Conservation (phyloP, 2,113 vertebrate genomes). For the Rallus limicola region DNA sequence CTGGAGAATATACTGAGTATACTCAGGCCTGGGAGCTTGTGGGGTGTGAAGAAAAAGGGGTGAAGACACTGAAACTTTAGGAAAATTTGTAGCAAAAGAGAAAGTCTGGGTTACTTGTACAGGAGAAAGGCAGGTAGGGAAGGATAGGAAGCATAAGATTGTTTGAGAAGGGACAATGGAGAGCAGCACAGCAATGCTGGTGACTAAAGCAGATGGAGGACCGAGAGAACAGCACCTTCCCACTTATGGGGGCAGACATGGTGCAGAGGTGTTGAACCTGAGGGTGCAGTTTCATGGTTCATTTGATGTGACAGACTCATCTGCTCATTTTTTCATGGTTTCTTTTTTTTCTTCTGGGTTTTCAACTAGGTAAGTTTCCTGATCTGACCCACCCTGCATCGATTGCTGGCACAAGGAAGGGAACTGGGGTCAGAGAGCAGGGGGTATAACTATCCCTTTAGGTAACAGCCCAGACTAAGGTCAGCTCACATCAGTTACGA, state of each 20-base stretch:
- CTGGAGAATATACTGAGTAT: not conserved
- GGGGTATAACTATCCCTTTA: not conserved
- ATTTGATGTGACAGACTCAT: not conserved
- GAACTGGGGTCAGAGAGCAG: not conserved
- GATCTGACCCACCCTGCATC: not conserved
- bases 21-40: not conserved
- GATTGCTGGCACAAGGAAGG: not conserved
- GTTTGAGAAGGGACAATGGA: not conserved
- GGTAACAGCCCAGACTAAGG: not conserved
- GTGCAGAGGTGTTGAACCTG: not conserved
- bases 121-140: not conserved
- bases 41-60: not conserved
- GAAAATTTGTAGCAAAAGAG: not conserved
- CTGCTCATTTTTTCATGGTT: not conserved
- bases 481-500: not conserved
- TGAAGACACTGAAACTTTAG: not conserved
- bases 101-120: not conserved
- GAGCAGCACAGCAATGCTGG: fast-evolving
- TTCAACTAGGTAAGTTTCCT: not conserved
- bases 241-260: fast-evolving
- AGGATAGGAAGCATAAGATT: not conserved
- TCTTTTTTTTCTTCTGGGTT: not conserved
- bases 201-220: not conserved
- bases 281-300: not conserved
- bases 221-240: not conserved